Evolutionary conservation across 2,888 invertebrate genomes (phyloP), one percentile per base, ranked within the genome.

Genomic region (Tetanocera ferruginea): DNA sequence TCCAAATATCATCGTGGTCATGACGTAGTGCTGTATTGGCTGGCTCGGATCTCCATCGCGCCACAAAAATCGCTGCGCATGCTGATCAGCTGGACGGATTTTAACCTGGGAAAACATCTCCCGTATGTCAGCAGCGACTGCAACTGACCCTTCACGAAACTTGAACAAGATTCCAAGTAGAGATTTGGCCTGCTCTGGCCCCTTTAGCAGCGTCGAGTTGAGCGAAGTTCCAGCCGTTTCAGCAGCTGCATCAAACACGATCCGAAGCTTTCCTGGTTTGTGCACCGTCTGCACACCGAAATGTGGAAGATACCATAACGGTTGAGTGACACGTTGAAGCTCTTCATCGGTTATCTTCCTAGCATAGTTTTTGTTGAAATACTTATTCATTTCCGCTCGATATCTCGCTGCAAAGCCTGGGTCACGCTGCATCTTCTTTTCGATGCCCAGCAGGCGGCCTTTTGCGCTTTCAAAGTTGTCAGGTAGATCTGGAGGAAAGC

Each of bases 291-390:
- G 43, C 2, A 78, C 78, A 3, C 64, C 78, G 25, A 79, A 85
- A 75, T 84, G 83, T 11, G 85, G 84, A 5, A 85, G 57, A 70
- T 84, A 85, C 84, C 83, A 84, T 82, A 60, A 80, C 80, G 66
- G 83, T 80, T 25, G 79, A 74, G 9, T 82, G 11, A 51, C 80
- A 83, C 69, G 81, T 80, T 62, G 66, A n/a, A n/a, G n/a, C n/a
- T n/a, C n/a, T n/a, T n/a, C n/a, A n/a, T n/a, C n/a, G n/a, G n/a
- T n/a, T n/a, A n/a, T n/a, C n/a, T n/a, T n/a, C n/a, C n/a, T n/a
- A n/a, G n/a, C n/a, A n/a, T n/a, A n/a, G n/a, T n/a, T n/a, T n/a
- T n/a, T n/a, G n/a, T n/a, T n/a, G n/a, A n/a, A n/a, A n/a, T n/a
- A n/a, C n/a, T n/a, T n/a, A n/a, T n/a, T n/a, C n/a, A n/a, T n/a